phyloP scores from a whole-genome alignment of 1,140 invertebrate genomes.

The Spodoptera frugiperda region DNA sequence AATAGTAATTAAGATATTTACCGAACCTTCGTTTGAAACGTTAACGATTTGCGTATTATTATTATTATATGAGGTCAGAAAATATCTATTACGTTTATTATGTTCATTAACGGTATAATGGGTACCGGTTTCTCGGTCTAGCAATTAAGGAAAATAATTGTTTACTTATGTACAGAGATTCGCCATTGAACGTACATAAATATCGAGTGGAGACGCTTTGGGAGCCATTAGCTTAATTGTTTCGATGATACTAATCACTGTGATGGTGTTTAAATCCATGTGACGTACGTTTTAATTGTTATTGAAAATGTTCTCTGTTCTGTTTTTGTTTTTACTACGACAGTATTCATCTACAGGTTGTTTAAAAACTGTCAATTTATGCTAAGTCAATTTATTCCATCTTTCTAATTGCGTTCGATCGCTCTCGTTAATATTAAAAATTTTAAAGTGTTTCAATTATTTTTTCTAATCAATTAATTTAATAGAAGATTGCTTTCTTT shows the following conservation, averaged over 20 bases:
- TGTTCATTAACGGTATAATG: slow-evolving; percentile 80
- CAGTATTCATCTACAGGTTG: too few relatives aligned
- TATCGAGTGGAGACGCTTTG: slow-evolving; percentile 75
- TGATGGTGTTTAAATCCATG: slow-evolving; percentile 43
- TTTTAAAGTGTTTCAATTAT: too few relatives aligned
- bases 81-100: slow-evolving; percentile 83
- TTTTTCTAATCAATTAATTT: too few relatives aligned
- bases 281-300: slow-evolving; percentile 26
- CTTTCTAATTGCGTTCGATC: too few relatives aligned
- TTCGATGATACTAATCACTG: slow-evolving; percentile 77
- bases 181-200: slow-evolving; percentile 72
- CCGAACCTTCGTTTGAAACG: slow-evolving; percentile 51
- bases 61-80: slow-evolving; percentile 75
- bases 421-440: too few relatives aligned
- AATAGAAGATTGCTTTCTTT: too few relatives aligned
- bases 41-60: slow-evolving; percentile 66
- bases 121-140: slow-evolving; percentile 65
- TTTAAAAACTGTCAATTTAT: too few relatives aligned
- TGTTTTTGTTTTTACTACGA: neutral
- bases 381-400: too few relatives aligned
- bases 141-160: slow-evolving; percentile 82
- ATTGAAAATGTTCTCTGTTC: slow-evolving; percentile 27
- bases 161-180: slow-evolving; percentile 78
- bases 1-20: slow-evolving; percentile 43
- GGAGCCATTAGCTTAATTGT: slow-evolving; percentile 79